Conservation (phyloP, 2,888 invertebrate species). For the Teleogryllus oceanicus region DNA sequence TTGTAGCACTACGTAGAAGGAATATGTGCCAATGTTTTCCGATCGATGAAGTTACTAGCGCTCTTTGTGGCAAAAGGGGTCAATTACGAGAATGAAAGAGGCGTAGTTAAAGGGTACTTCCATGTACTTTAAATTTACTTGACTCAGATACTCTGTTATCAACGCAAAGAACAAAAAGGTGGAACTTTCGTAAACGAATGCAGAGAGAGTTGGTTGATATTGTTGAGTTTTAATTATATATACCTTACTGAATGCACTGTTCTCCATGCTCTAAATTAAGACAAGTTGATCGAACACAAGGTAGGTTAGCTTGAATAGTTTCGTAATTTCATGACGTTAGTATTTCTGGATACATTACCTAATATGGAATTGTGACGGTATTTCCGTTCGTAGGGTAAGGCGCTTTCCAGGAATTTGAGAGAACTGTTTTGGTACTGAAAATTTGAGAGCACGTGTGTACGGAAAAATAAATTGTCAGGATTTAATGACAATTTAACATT, state of each 20-base stretch:
- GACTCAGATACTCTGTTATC: background rate
- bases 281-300: background rate
- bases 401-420: conserved; percentile 35
- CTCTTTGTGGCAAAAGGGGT: no score
- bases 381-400: conserved; percentile 36
- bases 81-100: no score
- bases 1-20: no score
- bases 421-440: conserved; percentile 19
- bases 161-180: background rate
- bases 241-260: no score
- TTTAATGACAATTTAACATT: no score
- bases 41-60: no score
- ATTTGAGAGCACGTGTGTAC: conserved; percentile 24
- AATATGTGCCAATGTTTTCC: no score
- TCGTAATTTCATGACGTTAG: background rate
- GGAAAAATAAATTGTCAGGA: conserved; percentile 18
- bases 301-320: background rate
- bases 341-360: conserved; percentile 38
- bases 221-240: background rate
- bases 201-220: background rate
- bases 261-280: no score
- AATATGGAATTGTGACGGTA: conserved; percentile 39
- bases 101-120: no score
- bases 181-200: conserved; percentile 18
- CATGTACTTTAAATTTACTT: no score